phyloP scores from a whole-genome alignment of 2,113 vertebrate genomes.

The Phycodurus eques region DNA sequence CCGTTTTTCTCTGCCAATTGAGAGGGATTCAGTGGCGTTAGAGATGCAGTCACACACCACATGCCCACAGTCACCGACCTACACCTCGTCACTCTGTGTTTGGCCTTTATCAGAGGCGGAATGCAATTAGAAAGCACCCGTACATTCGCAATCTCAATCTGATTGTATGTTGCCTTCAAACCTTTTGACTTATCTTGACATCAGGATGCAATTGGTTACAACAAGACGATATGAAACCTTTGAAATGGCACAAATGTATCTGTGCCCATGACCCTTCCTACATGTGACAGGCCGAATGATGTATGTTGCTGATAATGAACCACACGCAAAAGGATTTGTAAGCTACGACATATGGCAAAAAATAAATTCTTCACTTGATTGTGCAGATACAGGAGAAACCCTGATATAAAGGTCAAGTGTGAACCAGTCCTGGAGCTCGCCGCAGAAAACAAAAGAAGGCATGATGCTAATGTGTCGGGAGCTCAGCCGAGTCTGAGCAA shows the following conservation, averaged over 20 bases:
- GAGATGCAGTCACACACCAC: slow-evolving; percentile 35
- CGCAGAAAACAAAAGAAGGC: neutral
- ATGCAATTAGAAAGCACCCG: neutral
- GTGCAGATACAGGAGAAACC: slow-evolving; percentile 4
- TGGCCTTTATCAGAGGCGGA: neutral
- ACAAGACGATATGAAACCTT: slow-evolving; percentile 20
- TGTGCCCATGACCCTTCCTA: slow-evolving; percentile 18
- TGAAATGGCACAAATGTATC: slow-evolving; percentile 49
- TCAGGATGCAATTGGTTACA: slow-evolving; percentile 4
- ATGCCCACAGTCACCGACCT: slow-evolving; percentile 29
- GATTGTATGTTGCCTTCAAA: slow-evolving; percentile 4
- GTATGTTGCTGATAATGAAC: slow-evolving; percentile 57
- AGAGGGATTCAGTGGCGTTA: slow-evolving; percentile 48
- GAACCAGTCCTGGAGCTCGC: slow-evolving; percentile 28
- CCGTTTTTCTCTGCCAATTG: slow-evolving; percentile 42
- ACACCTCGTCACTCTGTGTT: neutral
- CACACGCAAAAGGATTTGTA: neutral
- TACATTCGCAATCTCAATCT: neutral
- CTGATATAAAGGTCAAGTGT: slow-evolving; percentile 35
- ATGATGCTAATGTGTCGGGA: neutral
- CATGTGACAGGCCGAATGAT: slow-evolving; percentile 49
- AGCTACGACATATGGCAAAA: slow-evolving; percentile 28
- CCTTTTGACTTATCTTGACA: slow-evolving; percentile 9
- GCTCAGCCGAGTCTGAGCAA: neutral
- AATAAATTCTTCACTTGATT: slow-evolving; percentile 36